A percentile compares a stretch with the other conserved stretches of the same genome.
These are phyloP conservation scores for human (Homo sapiens) DNA, from an alignment of 2,113 vertebrate species.

Conservation along the genomic window DNA sequence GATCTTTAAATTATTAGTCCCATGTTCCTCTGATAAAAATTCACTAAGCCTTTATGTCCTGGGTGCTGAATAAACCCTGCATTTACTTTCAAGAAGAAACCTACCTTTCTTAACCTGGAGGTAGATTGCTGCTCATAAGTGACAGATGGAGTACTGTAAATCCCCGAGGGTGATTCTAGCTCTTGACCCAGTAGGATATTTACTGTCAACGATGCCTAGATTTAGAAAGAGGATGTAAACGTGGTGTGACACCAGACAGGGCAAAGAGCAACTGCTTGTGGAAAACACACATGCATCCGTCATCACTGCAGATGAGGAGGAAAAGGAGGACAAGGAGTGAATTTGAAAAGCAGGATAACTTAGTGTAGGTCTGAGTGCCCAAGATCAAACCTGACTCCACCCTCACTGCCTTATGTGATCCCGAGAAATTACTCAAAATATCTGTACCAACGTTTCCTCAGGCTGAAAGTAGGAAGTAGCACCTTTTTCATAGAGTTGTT, in stretches of 20 bases:
- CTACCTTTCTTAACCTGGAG: not conserved
- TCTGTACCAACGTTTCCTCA: not conserved
- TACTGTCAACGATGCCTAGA: not conserved
- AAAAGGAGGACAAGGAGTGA: not conserved
- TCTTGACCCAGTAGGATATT: not conserved
- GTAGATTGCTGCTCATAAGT: not conserved
- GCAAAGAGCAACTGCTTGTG: not conserved
- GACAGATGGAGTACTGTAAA: not conserved
- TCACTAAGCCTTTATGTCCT: not conserved
- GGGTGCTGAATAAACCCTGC: not conserved
- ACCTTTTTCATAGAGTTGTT: not conserved
- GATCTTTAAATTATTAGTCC: not conserved
- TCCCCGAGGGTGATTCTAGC: not conserved
- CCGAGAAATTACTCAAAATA: not conserved
- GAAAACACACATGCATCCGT: not conserved
- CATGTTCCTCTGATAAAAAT: not conserved
- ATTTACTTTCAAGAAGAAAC: not conserved
- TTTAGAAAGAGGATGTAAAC: not conserved
- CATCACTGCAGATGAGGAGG: not conserved
- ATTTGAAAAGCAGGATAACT: not conserved
- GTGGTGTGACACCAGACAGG: not conserved
- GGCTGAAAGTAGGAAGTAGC: not conserved
- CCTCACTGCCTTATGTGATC: not conserved
- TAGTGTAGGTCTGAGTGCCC: not conserved
- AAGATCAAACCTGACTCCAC: not conserved